Evolutionary conservation across 2,888 invertebrate genomes (phyloP), one percentile per base, ranked within the genome.

Genomic region (Portevinia maculata): DNA sequence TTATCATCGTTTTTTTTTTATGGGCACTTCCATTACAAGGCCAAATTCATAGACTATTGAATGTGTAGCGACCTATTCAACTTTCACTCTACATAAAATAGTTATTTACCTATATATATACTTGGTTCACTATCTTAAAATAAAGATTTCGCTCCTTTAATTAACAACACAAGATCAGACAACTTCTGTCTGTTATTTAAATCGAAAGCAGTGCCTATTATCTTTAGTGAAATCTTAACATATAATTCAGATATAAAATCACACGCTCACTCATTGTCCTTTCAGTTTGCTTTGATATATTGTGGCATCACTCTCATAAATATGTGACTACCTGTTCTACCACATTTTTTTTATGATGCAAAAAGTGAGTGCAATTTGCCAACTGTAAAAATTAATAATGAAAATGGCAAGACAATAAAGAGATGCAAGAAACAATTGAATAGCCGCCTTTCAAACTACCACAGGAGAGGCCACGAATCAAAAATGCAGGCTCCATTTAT

Each of bases 321-420:
- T 34, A 50, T 75, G 57, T 75, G 24, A 2, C 24, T 5, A 69
- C 64, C 64, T 65, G 71, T 78, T 41, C n/a, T 24, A 15, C 9
- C 17, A 13, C n/a, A 15, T 19, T 32, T 41, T 70, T 55, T 52
- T 52, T 6, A 13, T 48, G 6, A 17, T 57, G 21, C 11, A 8
- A 59, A 69, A 76, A 75, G 81, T 76, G 81, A 81, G 81, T 76
- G 81, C 64, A 76, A 65, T 81, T 70, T 76, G 76, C 76, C 69
- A 70, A n/a, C 64, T 59, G 32, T 59, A 48, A 34, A 44, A 76
- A 81, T 70, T 64, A 75, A 65, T 70, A 81, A 70, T 44, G 30
- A 65, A 64, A 81, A 64, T 59, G 62, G 46, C 60, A 65, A 48
- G 64, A 21, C 70, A 64, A 39, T 41, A 19, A 67, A 21, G 53